Base-by-base conservation (phyloP, 1,140 invertebrate genomes). In the Lepidotrigona ventralis region DNA sequence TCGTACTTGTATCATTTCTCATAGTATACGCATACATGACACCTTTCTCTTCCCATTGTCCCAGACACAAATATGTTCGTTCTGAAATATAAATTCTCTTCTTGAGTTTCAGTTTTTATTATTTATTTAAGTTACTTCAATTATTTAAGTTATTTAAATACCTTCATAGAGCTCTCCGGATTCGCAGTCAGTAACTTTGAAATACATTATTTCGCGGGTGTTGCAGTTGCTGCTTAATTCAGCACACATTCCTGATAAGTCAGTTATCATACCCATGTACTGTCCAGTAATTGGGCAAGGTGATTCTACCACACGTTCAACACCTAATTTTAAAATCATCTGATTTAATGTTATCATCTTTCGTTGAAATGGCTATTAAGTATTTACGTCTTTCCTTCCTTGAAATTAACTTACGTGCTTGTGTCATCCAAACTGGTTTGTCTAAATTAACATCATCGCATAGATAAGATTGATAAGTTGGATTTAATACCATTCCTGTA, bases 1-100 rank as follows among this genome's bases (percentile, higher is more conserved):
- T 96, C 0, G 94, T 94, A 72, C 94, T 94, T n/a, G 95, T 94
- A 88, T 97, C 96, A 72, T 95, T 95, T 85, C 96, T 93, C 93
- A 96, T 95, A 0, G 96, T 97, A 89, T 96, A 97, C 0, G 96
- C 96, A 86, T 97, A 97, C 84, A 96, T 95, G 0, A 96, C 92
- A 19, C 95, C 95, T 51, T 95, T 94, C 91, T 97, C 96, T 83
- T 95, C 94, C 96, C 96, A 97, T 88, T 96, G 96, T 53, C 96
- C 96, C 23, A 97, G 93, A 88, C 96, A 97, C 83, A 95, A 91
- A 89, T 97, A 97, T 83, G 96, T 95, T 33, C 96, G 93, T 92
- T 97, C 96, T 96, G 87, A 56, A 93, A 84, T 19, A 14, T 14
- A 46, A 21, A 54, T 26, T 58, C 21, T 29, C 23, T 39, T 17